Base-by-base conservation (phyloP, 2,797 vertebrate species). In the Mionectes olivaceus region DNA sequence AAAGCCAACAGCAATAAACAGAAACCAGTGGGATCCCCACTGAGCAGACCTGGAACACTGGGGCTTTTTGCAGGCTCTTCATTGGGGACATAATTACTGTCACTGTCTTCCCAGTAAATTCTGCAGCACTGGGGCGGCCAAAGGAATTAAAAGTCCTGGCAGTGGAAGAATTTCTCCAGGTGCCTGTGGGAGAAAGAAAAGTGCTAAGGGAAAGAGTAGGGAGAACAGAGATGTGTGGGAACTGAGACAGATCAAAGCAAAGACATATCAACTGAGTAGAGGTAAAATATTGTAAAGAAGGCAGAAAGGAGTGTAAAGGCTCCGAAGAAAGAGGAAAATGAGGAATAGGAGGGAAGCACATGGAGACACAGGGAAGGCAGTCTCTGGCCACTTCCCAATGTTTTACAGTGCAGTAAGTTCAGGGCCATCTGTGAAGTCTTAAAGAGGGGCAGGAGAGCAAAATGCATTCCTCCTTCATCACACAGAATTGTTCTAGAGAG, bases 1-100 rank as follows among this genome's bases (percentile, higher is more conserved):
- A 17, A 16, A 30, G 83, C 96, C 95, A 97, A 27, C 21, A 73
- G 28, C 19, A 95, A 94, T 6, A 92, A 89, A 73, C 82, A 56
- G n/a, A 17, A 75, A 8, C 19, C 53, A 35, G 55, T 1, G 0
- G 53, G 24, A 70, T 83, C 63, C 32, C 46, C 33, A 0, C 32
- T 8, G 50, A 65, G 27, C 82, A 14, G 50, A 69, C 52, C 65
- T 19, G 47, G 32, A 80, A 88, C 80, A 82, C 57, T 75, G 75
- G 30, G 30, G 69, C 87, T 76, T 93, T 95, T 60, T 90, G 64
- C 71, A 77, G 33, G 12, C 52, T 63, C 49, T 89, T 88, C 4
- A 1, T 3, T 7, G 2, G 44, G 14, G 28, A n/a, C 0, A 0
- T 63, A 81, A 85, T 73, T 81, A 50, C 50, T 59, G 49, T 24